phyloP scores from a whole-genome alignment of 2,888 invertebrate species.

The Frankliniella fusca region DNA sequence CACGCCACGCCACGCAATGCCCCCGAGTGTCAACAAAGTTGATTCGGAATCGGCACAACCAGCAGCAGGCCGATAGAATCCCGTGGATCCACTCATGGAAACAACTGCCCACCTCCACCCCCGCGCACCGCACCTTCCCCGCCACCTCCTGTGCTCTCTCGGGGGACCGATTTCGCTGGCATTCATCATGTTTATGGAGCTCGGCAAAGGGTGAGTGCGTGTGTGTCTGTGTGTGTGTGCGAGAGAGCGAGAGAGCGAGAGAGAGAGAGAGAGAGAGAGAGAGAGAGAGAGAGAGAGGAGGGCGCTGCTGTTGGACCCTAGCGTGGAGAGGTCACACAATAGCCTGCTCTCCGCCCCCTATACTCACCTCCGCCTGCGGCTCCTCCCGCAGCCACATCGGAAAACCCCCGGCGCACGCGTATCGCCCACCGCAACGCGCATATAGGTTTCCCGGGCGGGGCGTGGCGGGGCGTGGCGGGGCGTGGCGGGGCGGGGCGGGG shows the following conservation, averaged over 20 bases:
- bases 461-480: not conserved
- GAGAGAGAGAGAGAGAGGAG: not conserved
- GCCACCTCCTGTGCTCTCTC: not conserved
- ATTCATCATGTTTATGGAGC: conserved; percentile 25
- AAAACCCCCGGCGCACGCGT: not conserved
- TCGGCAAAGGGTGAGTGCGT: not conserved
- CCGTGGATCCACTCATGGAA: not conserved
- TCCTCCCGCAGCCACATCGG: not conserved
- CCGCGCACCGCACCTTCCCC: too few species aligned
- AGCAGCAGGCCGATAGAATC: conserved; percentile 5
- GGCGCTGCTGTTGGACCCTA: not conserved
- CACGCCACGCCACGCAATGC: not conserved
- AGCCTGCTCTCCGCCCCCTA: not conserved
- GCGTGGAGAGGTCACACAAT: not conserved
- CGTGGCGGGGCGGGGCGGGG: not conserved
- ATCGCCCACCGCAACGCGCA: not conserved
- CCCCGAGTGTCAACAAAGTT: conserved; percentile 15
- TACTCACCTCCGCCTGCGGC: not conserved
- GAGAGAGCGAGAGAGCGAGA: not conserved
- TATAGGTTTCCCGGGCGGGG: not conserved
- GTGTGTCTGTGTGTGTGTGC: not conserved
- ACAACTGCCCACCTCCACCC: not conserved
- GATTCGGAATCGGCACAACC: conserved; percentile 3
- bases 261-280: not conserved
- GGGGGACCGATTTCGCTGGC: conserved; percentile 9